Base-by-base conservation (phyloP, 2,888 invertebrate genomes). In the Patella ulyssiponensis region DNA sequence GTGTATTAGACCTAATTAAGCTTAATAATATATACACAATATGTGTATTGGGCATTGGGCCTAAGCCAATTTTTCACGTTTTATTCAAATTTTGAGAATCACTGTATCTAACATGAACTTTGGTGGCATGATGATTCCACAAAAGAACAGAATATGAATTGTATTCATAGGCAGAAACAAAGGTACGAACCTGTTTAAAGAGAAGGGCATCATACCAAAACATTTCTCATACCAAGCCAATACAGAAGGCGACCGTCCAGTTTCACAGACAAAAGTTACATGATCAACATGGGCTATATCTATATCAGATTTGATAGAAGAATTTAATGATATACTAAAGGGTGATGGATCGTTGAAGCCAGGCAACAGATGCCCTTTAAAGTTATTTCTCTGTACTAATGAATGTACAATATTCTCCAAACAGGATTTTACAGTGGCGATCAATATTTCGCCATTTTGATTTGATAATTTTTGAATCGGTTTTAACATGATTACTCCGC, bases 341-440 rank as follows among this genome's bases (percentile, higher is more conserved):
- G 77, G 72, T 33, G 70, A 74, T 9, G 76, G 58, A 12, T 53
- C 11, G 1, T 77, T 76, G 83, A 92, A 93, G 14, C 90, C 91
- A 3, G 92, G 92, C 27, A 93, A 86, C 83, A 93, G 93, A 54
- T 82, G 76, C 0, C 92, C 92, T 0, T 75, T 79, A 79, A 92
- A 92, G n/a, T 85, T 76, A n/a, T 79, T 80, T 73, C 88, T 89
- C 78, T 93, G 87, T n/a, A 93, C 82, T 3, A 93, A 81, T 0
- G 93, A 92, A 80, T 93, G 93, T 20, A 91, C 85, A 9, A 93
- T 90, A 84, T 93, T 92, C 0, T 92, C 92, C 73, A 92, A 89
- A 81, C 90, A 89, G 12, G 92, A 92, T 75, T 88, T 88, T 7
- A 93, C 86, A 3, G 91, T 86, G 4, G 92, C 91, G 78, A 89